Percentiles rank a stretch among this genome's conserved stretches.
Evolutionary conservation across 2,888 invertebrate species (phyloP).

Genomic region (Acrobasis consociella): DNA sequence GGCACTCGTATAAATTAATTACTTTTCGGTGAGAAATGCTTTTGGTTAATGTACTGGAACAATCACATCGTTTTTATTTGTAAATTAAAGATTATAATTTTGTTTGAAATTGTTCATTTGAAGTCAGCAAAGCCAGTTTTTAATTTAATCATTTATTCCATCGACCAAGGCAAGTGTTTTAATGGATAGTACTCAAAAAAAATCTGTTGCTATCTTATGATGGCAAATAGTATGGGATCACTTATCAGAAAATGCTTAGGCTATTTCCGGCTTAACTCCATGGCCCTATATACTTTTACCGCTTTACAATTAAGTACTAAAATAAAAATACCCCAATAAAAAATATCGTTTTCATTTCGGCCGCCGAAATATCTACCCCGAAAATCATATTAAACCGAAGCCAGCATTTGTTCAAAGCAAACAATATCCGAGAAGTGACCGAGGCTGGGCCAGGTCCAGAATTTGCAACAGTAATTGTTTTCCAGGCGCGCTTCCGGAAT

Average conservation of each 20-base stretch:
- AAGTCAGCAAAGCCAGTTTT: no score
- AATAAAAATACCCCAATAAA: no score
- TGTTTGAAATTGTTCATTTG: not conserved
- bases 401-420: conserved; percentile 6
- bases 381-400: conserved; percentile 8
- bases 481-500: conserved; percentile 3
- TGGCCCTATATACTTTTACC: no score
- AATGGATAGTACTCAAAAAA: no score
- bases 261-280: no score
- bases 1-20: conserved; percentile 3
- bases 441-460: conserved; percentile 5
- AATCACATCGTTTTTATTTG: not conserved
- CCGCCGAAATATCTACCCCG: not conserved
- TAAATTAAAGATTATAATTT: not conserved
- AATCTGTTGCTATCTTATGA: no score
- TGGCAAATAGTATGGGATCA: no score
- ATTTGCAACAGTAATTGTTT: conserved; percentile 18
- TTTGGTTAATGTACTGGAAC: conserved; percentile 2
- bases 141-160: no score
- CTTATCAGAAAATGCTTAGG: no score
- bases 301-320: no score
- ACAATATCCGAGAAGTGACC: conserved; percentile 8
- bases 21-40: conserved; percentile 1
- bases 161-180: no score
- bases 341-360: no score